A percentile compares a stretch with the other conserved stretches of the same genome.
phyloP scores from a whole-genome alignment of 2,888 invertebrate species.

The Liposcelis brunnea region DNA sequence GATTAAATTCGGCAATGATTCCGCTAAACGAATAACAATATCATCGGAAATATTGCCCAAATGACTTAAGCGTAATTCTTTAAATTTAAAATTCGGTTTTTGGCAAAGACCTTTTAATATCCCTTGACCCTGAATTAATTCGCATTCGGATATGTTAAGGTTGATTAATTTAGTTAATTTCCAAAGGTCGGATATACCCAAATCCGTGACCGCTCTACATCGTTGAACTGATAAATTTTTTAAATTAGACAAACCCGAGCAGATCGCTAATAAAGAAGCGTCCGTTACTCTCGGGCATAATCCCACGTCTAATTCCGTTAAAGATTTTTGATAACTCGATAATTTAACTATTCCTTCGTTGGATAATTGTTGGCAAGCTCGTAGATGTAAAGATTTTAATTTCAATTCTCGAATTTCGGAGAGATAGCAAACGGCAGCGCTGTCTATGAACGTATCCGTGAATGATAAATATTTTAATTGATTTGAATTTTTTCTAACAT shows the following conservation, averaged over 20 bases:
- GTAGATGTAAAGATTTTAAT: constrained; percentile 34
- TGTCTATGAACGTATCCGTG: constrained; percentile 49
- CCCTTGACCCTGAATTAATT: constrained; percentile 38
- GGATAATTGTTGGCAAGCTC: constrained; percentile 43
- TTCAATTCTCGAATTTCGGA: constrained; percentile 33
- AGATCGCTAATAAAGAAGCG: constrained; percentile 39
- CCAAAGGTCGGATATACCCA: constrained; percentile 35
- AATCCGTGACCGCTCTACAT: constrained; percentile 45
- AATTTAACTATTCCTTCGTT: constrained; percentile 37
- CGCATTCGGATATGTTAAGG: constrained; percentile 50
- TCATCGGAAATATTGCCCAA: constrained; percentile 43
- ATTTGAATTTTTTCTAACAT: constrained; percentile 33
- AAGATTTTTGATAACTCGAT: constrained; percentile 34
- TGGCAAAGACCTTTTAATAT: constrained; percentile 40
- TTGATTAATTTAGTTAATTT: constrained; percentile 36
- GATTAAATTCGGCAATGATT: constrained; percentile 36
- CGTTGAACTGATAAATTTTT: constrained; percentile 41
- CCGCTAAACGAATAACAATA: constrained; percentile 40
- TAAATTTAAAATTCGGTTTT: constrained; percentile 30
- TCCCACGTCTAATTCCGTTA: constrained; percentile 43
- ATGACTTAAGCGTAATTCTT: constrained; percentile 37
- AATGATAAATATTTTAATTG: constrained; percentile 42
- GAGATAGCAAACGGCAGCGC: constrained; percentile 37
- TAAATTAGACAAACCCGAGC: constrained; percentile 37
- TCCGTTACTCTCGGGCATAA: constrained; percentile 47